Base-by-base conservation (phyloP, 2,888 invertebrate genomes). In the Catocala sponsa region DNA sequence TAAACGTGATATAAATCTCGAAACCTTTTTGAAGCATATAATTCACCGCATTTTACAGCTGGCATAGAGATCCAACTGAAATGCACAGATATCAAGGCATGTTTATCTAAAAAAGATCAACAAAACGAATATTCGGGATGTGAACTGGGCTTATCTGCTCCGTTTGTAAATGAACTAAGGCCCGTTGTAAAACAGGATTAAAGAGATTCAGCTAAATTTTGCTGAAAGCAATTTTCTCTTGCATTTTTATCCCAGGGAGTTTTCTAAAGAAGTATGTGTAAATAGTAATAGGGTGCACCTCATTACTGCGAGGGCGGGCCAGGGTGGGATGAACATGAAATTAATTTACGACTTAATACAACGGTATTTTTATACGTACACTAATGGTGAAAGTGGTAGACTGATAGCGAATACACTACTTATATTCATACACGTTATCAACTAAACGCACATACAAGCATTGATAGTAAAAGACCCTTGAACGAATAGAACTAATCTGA, bases 321-420 rank as follows among this genome's bases (percentile, higher is more conserved):
- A 62, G 63, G 64, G 53, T 38, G 57, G 77, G 79, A 75, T 78
- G 78, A 79, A 85, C 84, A 81, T 75, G 80, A 86, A 89, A 91
- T 90, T 89, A 90, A 91, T 91, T 90, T 89, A 89, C 83, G 86
- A 83, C 84, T 85, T 87, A 87, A 91, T 89, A 87, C 84, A 86
- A 84, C 72, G 79, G 74, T 72, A 58, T 70, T 77, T 68, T 74
- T 77, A 68, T 75, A 59, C 62, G 66, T 55, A 50, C 46, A 58
- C 41, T 55, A 38, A 48, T 33, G 65, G 53, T 47, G 50, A 41
- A 62, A 65, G 65, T 58, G 47, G 59, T 49, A 55, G 55, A 55
- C 62, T 63, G 35, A 51, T 44, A 13, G 63, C 64, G 59, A 52
- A 41, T 46, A 41, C 0, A 6, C 6, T 12, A n/a, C 12, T 44